A percentile compares a stretch with the other conserved stretches of the same genome.
Evolutionary conservation across 2,888 invertebrate genomes (phyloP).

Genomic region (Metallyticus violacea): DNA sequence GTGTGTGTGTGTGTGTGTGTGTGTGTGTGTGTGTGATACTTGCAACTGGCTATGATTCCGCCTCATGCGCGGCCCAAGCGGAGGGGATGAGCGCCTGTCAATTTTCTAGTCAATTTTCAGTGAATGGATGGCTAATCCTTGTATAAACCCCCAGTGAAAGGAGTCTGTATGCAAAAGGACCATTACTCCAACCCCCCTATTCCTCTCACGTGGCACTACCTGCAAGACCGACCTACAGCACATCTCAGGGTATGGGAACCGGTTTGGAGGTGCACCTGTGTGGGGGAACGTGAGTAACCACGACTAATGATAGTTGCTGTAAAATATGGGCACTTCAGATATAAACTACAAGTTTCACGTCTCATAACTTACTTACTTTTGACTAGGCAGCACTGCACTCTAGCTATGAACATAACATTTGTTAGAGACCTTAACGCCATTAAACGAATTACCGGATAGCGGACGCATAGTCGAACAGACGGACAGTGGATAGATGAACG

Average conservation of each 20-base stretch:
- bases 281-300: no score
- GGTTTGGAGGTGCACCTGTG: no score
- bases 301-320: no score
- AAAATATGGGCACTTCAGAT: no score
- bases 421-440: no score
- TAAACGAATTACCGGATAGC: no score
- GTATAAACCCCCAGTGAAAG: constrained; percentile 32
- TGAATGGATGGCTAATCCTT: constrained; percentile 42
- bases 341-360: no score
- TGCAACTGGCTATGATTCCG: neutral
- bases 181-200: constrained; percentile 26
- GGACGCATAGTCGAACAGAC: no score
- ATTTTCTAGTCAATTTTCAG: constrained; percentile 50
- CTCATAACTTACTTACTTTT: no score
- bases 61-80: neutral
- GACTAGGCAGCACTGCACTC: no score
- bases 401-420: no score
- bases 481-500: no score
- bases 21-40: neutral
- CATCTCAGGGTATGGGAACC: neutral
- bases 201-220: neutral
- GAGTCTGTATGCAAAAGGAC: constrained; percentile 28
- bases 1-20: neutral
- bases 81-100: constrained; percentile 36
- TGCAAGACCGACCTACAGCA: neutral